Evolutionary conservation across 2,797 vertebrate species (phyloP), one percentile per base, ranked within the genome.

Genomic region (Gallinago solitaria): DNA sequence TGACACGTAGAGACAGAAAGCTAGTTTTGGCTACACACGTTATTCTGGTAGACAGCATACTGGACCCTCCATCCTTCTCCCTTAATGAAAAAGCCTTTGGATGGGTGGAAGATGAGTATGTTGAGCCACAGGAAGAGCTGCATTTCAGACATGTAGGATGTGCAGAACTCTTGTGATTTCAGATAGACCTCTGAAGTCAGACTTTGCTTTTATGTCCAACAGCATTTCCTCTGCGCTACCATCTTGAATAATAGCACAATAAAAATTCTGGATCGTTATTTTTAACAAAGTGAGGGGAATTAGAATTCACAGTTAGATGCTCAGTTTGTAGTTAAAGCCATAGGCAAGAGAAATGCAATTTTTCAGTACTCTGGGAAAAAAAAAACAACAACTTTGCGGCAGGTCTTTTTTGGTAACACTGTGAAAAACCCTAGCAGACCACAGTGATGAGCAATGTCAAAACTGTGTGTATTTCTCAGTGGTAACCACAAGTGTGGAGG

Each of bases 121-220:
- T 16, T 76, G 59, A 77, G 35, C 18, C 19, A 37, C 19, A 43
- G 23, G 9, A 86, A 61, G 28, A 80, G 37, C 30, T 20, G 16
- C 5, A 17, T 78, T 27, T 48, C 64, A 83, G 33, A 18, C 0
- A 0, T 14, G 21, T 14, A 39, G 6, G 37, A 12, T 2, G 3
- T 32, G 28, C 30, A 74, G 54, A 87, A 10, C 32, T 83, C 28
- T 35, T 51, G 12, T 47, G 27, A 21, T 32, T 93, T 80, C 39
- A 60, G 47, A 27, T 3, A 53, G 16, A 83, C 11, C 4, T 70
- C n/a, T 70, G 64, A 61, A 51, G 10, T 25, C 60, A 85, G 57
- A 24, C 16, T 70, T 73, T 54, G 20, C 10, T 59, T 63, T 18
- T 27, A 30, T 7, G 65, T 15, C 28, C n/a, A 87, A 50, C 12